phyloP scores from a whole-genome alignment of 2,888 invertebrate genomes.

The Phengaris arion region DNA sequence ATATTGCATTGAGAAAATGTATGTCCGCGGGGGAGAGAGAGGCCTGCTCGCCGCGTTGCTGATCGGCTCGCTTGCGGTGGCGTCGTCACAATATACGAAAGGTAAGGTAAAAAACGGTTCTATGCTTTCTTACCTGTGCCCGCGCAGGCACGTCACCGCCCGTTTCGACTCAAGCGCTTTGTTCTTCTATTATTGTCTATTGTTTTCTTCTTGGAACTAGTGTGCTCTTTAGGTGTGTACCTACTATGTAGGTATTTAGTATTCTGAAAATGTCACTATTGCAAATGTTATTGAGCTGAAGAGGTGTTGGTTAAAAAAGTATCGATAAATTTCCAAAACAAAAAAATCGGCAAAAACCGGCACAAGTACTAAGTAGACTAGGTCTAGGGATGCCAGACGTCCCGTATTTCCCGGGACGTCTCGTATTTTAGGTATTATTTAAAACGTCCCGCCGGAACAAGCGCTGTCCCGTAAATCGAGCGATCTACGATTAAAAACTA shows the following conservation, averaged over 20 bases:
- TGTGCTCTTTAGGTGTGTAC: constrained; percentile 26
- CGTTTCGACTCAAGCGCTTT: constrained; percentile 50
- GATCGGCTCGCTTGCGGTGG: constrained; percentile 62
- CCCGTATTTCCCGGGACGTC: too few species aligned
- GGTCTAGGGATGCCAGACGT: too few species aligned
- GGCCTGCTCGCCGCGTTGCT: constrained; percentile 61
- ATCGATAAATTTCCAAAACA: neutral
- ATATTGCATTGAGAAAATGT: constrained; percentile 64
- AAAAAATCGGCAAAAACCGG: neutral
- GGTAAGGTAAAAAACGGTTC: constrained; percentile 55
- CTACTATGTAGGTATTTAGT: neutral
- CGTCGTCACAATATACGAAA: constrained; percentile 73
- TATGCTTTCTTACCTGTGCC: constrained; percentile 63
- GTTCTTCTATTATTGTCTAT: constrained; percentile 58
- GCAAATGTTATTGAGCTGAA: neutral
- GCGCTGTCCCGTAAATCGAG: too few species aligned
- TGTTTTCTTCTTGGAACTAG: constrained; percentile 54
- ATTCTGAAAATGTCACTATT: neutral
- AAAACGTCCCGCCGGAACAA: too few species aligned
- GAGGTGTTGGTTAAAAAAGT: neutral
- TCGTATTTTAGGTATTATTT: too few species aligned
- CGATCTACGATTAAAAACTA: too few species aligned
- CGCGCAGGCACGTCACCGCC: constrained; percentile 50
- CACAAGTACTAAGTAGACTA: neutral
- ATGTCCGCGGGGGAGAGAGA: constrained; percentile 63